These are phyloP conservation scores for Pseudomyrmex flavicornis DNA, from an alignment of 1,140 invertebrate species.

Conservation along the genomic window DNA sequence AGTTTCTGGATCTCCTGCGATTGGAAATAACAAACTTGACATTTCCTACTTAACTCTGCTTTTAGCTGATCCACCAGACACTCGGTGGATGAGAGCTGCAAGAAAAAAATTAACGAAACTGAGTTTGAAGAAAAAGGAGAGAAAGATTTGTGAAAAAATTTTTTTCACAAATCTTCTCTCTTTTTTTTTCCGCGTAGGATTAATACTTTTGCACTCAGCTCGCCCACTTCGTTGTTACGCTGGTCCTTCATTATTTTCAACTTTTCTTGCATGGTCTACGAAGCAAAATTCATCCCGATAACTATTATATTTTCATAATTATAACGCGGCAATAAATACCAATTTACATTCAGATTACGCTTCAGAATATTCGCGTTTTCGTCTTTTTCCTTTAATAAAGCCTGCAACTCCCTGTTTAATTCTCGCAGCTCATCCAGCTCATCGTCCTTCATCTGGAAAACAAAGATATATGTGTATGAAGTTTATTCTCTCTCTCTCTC, in stretches of 20 bases:
- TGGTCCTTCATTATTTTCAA: constrained; percentile 47
- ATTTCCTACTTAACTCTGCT: constrained; percentile 63
- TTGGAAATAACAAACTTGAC: constrained; percentile 57
- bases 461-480: background rate
- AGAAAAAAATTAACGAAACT: background rate
- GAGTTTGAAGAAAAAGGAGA: background rate
- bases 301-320: constrained; percentile 31
- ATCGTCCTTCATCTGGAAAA: constrained; percentile 69
- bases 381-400: constrained; percentile 62
- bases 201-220: constrained; percentile 69
- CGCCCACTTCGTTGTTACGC: constrained; percentile 52
- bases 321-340: background rate
- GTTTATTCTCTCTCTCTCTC: background rate
- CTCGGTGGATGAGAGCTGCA: constrained; percentile 64
- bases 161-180: background rate
- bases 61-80: constrained; percentile 62
- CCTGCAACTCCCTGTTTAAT: constrained; percentile 60
- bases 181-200: background rate
- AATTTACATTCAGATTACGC: constrained; percentile 66
- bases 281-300: constrained; percentile 22
- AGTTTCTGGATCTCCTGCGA: constrained; percentile 69
- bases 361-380: constrained; percentile 45
- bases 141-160: background rate
- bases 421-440: constrained; percentile 72
- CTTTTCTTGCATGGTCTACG: constrained; percentile 63